Conservation (phyloP, 2,113 vertebrate genomes). For the Tiliqua scincoides region DNA sequence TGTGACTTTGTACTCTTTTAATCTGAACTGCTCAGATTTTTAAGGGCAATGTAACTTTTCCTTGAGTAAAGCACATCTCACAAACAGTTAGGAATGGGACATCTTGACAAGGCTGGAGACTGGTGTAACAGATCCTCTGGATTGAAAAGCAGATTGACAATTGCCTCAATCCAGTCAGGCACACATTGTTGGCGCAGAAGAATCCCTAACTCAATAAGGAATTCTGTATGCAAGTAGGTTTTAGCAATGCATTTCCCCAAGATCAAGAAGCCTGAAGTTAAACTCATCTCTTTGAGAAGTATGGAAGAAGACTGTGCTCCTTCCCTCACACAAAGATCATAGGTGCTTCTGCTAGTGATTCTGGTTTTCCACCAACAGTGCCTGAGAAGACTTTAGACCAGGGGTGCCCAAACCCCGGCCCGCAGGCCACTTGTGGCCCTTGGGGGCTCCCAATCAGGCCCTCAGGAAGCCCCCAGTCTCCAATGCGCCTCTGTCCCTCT, state of each 20-base stretch:
- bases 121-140: neutral
- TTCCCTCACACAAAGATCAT: neutral
- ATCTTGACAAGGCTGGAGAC: neutral
- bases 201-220: neutral
- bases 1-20: neutral
- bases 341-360: neutral
- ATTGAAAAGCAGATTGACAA: neutral
- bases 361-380: neutral
- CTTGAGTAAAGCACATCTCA: neutral
- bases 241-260: neutral
- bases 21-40: neutral
- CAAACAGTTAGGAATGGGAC: neutral
- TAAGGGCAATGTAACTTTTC: neutral
- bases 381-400: too few relatives aligned
- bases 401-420: too few relatives aligned
- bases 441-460: too few relatives aligned
- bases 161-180: neutral
- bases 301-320: neutral
- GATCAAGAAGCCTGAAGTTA: neutral
- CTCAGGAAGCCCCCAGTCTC: too few relatives aligned
- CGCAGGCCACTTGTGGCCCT: too few relatives aligned
- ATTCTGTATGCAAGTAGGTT: neutral
- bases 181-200: neutral
- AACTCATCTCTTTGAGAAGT: neutral
- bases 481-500: too few relatives aligned